Conservation (phyloP, 2,797 vertebrate species). For the Chaetophractus vellerosus region DNA sequence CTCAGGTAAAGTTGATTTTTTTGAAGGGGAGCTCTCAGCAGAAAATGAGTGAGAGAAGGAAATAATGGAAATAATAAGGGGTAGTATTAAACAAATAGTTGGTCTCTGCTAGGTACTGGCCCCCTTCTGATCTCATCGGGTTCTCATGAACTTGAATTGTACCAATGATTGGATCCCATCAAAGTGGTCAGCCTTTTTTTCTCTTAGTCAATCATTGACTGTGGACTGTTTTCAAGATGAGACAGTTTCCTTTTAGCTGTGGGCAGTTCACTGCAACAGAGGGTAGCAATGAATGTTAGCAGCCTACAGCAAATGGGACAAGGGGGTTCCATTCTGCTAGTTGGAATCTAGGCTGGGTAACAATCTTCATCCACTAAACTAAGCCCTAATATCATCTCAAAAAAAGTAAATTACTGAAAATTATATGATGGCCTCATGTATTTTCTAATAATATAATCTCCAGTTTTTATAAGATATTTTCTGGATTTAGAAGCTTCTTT, state of each 20-base stretch:
- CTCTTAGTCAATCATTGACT: not conserved
- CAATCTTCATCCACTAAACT: not conserved
- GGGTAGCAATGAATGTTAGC: fast-evolving
- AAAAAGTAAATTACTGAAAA: not conserved
- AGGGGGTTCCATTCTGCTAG: not conserved
- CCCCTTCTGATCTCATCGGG: not conserved
- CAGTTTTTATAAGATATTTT: not conserved
- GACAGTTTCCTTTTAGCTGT: not conserved
- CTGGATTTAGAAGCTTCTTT: not conserved
- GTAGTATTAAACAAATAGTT: not conserved
- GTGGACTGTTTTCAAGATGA: not conserved
- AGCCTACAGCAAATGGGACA: fast-evolving
- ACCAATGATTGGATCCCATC: not conserved
- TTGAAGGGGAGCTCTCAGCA: not conserved
- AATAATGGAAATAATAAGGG: not conserved
- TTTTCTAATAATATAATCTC: not conserved
- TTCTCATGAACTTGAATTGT: not conserved
- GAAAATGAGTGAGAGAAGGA: not conserved
- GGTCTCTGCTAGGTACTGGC: not conserved
- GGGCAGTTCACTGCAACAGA: not conserved
- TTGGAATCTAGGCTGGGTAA: not conserved
- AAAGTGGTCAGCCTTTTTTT: not conserved
- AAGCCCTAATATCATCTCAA: not conserved
- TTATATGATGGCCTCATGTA: not conserved
- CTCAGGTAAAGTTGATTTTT: not conserved